Evolutionary conservation across 2,797 vertebrate genomes (phyloP).

Genomic region (Myoxocephalus aenaeus): DNA sequence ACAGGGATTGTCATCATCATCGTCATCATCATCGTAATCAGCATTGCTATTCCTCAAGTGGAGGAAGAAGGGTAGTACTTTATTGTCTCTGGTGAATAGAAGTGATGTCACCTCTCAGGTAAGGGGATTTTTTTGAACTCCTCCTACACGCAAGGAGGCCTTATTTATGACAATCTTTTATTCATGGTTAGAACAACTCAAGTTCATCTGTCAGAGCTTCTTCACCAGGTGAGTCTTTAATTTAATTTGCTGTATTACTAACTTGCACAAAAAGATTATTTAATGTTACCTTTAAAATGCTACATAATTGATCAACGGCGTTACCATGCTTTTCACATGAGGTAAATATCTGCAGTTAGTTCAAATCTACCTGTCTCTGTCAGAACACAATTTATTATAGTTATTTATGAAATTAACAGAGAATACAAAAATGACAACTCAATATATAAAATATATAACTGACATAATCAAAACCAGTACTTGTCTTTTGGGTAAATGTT

Average conservation of each 20-base stretch:
- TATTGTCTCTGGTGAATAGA: constrained; percentile 11
- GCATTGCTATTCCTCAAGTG: neutral
- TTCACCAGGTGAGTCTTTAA: constrained; percentile 70
- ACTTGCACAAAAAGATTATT: neutral
- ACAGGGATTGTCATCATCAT: neutral
- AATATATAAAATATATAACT: neutral
- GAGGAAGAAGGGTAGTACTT: constrained; percentile 23
- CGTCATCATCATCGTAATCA: neutral
- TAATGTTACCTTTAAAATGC: neutral
- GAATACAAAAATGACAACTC: neutral
- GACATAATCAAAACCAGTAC: neutral
- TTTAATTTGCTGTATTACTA: neutral
- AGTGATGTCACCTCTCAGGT: constrained; percentile 53
- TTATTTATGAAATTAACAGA: neutral
- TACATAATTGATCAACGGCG: neutral
- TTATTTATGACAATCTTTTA: constrained; percentile 64
- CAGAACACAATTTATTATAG: neutral
- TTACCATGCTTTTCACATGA: neutral
- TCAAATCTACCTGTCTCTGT: neutral
- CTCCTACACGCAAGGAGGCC: constrained; percentile 61
- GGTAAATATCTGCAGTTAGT: neutral
- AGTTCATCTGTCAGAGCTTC: constrained; percentile 40
- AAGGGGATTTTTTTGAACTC: constrained; percentile 61
- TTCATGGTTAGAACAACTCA: constrained; percentile 38
- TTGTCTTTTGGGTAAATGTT: neutral